phyloP scores from a whole-genome alignment of 1,140 invertebrate genomes.

The Lanistes nyassanus region DNA sequence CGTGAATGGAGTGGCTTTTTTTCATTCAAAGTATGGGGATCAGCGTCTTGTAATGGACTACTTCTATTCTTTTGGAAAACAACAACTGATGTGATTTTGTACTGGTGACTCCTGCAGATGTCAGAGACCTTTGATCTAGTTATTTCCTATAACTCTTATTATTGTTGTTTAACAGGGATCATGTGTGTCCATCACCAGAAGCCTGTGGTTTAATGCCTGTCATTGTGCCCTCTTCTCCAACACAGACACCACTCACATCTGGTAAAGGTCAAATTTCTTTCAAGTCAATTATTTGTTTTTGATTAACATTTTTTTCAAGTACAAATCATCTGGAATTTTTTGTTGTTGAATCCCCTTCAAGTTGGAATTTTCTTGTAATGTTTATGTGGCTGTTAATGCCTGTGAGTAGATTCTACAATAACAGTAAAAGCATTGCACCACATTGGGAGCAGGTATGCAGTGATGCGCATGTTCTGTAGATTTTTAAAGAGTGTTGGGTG shows the following conservation, averaged over 20 bases:
- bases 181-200: slow-evolving; percentile 46
- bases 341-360: not conserved
- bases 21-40: not conserved
- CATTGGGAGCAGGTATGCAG: too few relatives aligned
- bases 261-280: not conserved
- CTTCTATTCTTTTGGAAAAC: not conserved
- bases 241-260: slow-evolving; percentile 22
- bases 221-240: slow-evolving; percentile 48
- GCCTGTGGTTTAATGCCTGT: slow-evolving; percentile 36
- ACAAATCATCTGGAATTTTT: not conserved
- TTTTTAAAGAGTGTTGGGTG: too few relatives aligned
- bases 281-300: not conserved
- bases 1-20: not conserved
- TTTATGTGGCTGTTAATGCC: not conserved
- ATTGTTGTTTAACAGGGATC: slow-evolving; percentile 29
- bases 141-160: too few relatives aligned
- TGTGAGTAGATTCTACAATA: not conserved
- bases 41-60: not conserved
- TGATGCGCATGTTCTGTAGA: too few relatives aligned
- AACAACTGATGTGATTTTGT: not conserved
- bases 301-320: not conserved
- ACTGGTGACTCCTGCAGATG: too few relatives aligned
- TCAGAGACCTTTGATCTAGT: not conserved
- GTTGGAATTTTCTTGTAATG: not conserved
- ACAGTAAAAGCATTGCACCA: too few relatives aligned